These are phyloP conservation scores for Drosophila arawakana DNA, from an alignment of 1,140 invertebrate species.

Conservation along the genomic window DNA sequence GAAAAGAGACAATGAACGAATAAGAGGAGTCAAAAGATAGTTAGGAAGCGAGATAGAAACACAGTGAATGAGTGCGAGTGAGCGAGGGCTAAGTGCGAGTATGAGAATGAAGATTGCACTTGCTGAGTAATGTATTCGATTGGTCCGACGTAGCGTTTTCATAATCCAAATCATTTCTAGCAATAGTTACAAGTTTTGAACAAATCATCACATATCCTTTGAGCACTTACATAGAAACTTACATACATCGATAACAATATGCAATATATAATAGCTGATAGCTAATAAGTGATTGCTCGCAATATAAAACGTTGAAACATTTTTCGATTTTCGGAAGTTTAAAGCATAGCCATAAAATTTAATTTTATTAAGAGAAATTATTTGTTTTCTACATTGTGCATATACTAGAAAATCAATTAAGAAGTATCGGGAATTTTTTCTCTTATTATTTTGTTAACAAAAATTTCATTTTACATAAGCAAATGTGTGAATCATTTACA, in stretches of 20 bases:
- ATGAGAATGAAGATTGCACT: neutral
- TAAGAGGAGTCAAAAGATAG: constrained; percentile 2
- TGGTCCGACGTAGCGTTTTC: constrained; percentile 22
- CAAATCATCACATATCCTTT: constrained; percentile 50
- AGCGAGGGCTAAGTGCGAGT: constrained; percentile 12
- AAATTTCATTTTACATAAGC: too few relatives aligned
- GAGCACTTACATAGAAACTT: constrained; percentile 34
- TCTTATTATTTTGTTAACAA: too few relatives aligned
- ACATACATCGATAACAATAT: constrained; percentile 25
- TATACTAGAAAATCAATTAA: too few relatives aligned
- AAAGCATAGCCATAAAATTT: neutral
- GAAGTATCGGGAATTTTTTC: too few relatives aligned
- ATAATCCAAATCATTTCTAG: constrained; percentile 30
- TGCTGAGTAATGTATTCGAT: constrained; percentile 30
- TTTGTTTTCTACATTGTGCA: neutral
- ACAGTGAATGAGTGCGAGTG: constrained; percentile 2
- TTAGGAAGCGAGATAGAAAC: neutral
- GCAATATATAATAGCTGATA: constrained; percentile 33
- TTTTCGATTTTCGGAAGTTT: neutral
- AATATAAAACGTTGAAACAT: neutral
- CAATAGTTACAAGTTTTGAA: constrained; percentile 58
- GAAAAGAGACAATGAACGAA: neutral
- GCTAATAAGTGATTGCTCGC: constrained; percentile 17
- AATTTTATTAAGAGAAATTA: neutral
- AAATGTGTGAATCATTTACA: too few relatives aligned